Conservation (phyloP, 1,140 invertebrate genomes). For the Cheumatopsyche charites region DNA sequence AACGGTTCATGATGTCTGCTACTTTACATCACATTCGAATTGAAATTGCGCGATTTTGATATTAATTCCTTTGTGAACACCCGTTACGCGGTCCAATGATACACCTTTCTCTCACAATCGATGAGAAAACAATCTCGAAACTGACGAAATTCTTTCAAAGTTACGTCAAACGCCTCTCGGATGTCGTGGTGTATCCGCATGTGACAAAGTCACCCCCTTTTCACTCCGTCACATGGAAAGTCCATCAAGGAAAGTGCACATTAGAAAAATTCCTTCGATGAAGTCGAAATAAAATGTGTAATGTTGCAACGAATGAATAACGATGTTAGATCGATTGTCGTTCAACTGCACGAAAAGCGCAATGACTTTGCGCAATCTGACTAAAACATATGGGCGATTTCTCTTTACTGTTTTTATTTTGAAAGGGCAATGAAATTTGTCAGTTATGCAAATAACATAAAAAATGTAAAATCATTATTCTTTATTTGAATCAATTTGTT, state of each 20-base stretch:
- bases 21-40: no score
- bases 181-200: neutral
- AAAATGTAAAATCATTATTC: no score
- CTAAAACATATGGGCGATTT: slow-evolving; percentile 20
- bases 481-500: no score
- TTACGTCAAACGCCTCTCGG: slow-evolving; percentile 22
- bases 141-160: slow-evolving; percentile 31
- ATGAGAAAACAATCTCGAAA: slow-evolving; percentile 24
- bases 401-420: slow-evolving; percentile 2
- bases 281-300: neutral
- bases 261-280: neutral
- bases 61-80: slow-evolving; percentile 11
- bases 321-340: neutral
- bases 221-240: neutral
- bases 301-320: neutral
- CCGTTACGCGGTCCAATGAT: neutral
- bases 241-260: neutral
- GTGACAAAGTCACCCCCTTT: slow-evolving; percentile 12
- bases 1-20: no score
- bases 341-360: neutral
- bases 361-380: neutral
- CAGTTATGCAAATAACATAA: no score
- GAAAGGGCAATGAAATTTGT: no score
- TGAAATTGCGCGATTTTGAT: no score
- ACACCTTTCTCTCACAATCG: slow-evolving; percentile 30